Conservation (phyloP, 2,888 invertebrate genomes). For the Theretra japonica region DNA sequence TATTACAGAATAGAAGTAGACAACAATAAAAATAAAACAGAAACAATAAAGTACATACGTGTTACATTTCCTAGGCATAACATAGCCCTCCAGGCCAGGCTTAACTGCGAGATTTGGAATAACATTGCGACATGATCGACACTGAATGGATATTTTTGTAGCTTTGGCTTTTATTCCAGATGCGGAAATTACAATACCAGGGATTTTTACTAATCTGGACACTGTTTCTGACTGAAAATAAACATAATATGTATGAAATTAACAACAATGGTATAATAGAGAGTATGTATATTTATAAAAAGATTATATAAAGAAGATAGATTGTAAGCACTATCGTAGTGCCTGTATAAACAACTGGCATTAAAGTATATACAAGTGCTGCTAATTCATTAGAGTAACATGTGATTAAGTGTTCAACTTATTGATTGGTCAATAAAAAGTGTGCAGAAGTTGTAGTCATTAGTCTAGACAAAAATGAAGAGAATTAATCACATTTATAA, state of each 20-base stretch:
- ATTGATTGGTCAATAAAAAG: too few relatives aligned
- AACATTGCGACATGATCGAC: constrained; percentile 95
- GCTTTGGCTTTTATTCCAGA: constrained; percentile 98
- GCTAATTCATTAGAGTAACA: too few relatives aligned
- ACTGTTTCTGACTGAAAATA: constrained; percentile 94
- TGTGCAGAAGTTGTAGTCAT: too few relatives aligned
- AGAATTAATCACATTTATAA: too few relatives aligned
- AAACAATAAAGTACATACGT: constrained; percentile 86
- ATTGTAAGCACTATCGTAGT: too few relatives aligned
- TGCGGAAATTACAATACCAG: constrained; percentile 97
- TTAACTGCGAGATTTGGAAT: constrained; percentile 95
- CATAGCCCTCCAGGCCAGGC: constrained; percentile 98
- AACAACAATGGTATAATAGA: not conserved
- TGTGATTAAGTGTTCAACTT: too few relatives aligned
- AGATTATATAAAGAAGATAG: too few relatives aligned
- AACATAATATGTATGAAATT: constrained; percentile 12
- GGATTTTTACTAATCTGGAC: constrained; percentile 96
- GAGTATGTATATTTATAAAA: not conserved
- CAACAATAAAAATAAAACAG: not conserved
- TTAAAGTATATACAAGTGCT: too few relatives aligned
- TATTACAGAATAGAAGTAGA: too few relatives aligned
- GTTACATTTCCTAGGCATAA: constrained; percentile 96
- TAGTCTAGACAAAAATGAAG: too few relatives aligned
- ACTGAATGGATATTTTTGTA: constrained; percentile 97
- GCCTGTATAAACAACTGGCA: too few relatives aligned